Evolutionary conservation across 2,888 invertebrate species (phyloP), one percentile per base, ranked within the genome.

Genomic region (Lithophane socia): DNA sequence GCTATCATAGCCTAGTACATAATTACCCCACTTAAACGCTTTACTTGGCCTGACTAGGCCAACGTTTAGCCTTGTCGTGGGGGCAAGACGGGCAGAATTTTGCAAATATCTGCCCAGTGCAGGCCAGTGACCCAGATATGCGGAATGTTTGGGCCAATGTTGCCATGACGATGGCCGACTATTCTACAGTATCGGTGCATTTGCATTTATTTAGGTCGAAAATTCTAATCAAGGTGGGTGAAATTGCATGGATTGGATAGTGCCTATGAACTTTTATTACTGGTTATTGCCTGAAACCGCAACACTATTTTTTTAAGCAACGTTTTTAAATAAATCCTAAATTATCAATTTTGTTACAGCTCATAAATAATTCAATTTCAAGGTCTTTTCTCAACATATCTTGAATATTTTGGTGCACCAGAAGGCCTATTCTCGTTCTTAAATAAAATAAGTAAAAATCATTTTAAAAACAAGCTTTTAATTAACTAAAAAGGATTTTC

Each of bases 61-160:
- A 54, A 44, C 83, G 61, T 75, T 84, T 68, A 74, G 73, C 63
- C 75, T 54, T 72, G 63, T 60, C 61, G 80, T 74, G 77, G 70
- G 49, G 63, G 69, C 4, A 67, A 83, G 80, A 80, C 82, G 85
- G 83, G 81, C 76, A 86, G 86, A 92, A 92, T 91, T 91, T 91
- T 89, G 89, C 90, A 84, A 89, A 90, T 89, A 85, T 75, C 83
- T 80, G 77, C 83, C 81, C 89, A 72, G 80, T 80, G 49, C 75
- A 68, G 86, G 89, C 61, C 90, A 89, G 83, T 89, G 94, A 93
- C 93, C 93, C 86, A 92, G 91, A 90, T 94, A 83, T 86, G 68
- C 73, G 91, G 92, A 94, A 94, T 95, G 95, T 95, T 95, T 95
- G 93, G 89, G 82, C 85, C 86, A 75, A 87, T 86, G 95, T 95